These are phyloP conservation scores for Hyphantria cunea DNA, from an alignment of 1,140 invertebrate species.

Conservation along the genomic window DNA sequence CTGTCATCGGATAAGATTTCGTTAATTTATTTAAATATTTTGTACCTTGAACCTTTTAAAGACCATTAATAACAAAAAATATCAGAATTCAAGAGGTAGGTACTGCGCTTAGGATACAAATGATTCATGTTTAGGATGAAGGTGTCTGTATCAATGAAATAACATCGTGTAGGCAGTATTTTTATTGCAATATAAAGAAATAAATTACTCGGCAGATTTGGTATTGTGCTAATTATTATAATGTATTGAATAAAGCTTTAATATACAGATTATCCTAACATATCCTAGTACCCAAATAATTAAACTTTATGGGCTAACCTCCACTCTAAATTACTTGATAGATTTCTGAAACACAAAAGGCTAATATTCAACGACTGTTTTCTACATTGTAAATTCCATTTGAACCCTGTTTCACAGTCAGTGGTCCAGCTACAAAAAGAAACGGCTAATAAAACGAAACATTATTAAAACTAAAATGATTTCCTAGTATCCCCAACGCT, in stretches of 20 bases:
- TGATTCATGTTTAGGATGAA: constrained; percentile 31
- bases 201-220: constrained; percentile 13
- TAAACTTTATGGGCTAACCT: no score
- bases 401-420: not conserved
- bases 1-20: constrained; percentile 28
- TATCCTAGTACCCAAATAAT: no score
- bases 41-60: constrained; percentile 13
- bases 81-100: constrained; percentile 1
- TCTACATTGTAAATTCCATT: not conserved
- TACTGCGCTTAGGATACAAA: constrained; percentile 19
- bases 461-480: not conserved
- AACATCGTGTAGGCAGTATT: constrained; percentile 25
- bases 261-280: no score
- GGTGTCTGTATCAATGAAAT: constrained; percentile 31
- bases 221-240: constrained; percentile 4
- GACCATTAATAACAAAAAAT: constrained; percentile 12
- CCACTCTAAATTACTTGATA: no score
- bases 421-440: not conserved
- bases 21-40: constrained; percentile 10
- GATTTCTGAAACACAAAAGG: no score
- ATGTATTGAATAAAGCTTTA: constrained; percentile 3
- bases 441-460: constrained; percentile 1
- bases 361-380: not conserved
- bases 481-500: constrained; percentile 5
- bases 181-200: constrained; percentile 28